Percentiles rank a stretch among this genome's conserved stretches.
These are phyloP conservation scores for Henicopernis longicauda DNA, from an alignment of 2,113 vertebrate species.

Conservation along the genomic window DNA sequence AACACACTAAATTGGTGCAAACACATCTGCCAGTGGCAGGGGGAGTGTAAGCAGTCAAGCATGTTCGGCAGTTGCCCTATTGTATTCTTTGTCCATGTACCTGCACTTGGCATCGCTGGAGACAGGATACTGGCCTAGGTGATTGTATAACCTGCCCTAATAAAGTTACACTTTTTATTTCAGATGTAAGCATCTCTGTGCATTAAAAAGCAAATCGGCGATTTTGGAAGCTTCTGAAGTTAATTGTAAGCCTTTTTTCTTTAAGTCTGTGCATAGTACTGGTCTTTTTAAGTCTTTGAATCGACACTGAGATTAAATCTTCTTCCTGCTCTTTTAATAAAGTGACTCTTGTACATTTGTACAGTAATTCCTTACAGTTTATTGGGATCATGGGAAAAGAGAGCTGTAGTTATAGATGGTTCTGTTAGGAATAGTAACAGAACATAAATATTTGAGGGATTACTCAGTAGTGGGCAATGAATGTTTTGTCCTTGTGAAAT, in stretches of 20 bases:
- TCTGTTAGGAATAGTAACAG: not conserved
- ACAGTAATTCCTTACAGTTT: not conserved
- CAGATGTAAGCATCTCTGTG: not conserved
- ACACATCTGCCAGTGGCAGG: not conserved
- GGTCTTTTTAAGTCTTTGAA: not conserved
- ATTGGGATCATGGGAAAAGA: not conserved
- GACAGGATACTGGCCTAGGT: not conserved
- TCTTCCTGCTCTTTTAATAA: not conserved
- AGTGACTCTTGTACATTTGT: not conserved
- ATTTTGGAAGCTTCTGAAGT: not conserved
- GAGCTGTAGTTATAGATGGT: not conserved
- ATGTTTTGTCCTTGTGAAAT: constrained; percentile 8
- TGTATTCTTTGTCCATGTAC: not conserved
- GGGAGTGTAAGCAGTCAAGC: not conserved
- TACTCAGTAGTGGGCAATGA: not conserved
- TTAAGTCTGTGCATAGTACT: not conserved
- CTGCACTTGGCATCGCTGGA: not conserved
- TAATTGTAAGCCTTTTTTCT: not conserved
- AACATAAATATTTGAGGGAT: constrained; percentile 5
- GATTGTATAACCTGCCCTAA: not conserved
- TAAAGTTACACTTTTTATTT: not conserved
- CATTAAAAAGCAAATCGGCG: not conserved
- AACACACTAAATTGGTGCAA: not conserved
- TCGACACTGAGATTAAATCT: not conserved
- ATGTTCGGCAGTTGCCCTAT: not conserved